These are phyloP conservation scores for Threskiornis aethiopicus DNA, from an alignment of 2,797 vertebrate species.

Conservation along the genomic window DNA sequence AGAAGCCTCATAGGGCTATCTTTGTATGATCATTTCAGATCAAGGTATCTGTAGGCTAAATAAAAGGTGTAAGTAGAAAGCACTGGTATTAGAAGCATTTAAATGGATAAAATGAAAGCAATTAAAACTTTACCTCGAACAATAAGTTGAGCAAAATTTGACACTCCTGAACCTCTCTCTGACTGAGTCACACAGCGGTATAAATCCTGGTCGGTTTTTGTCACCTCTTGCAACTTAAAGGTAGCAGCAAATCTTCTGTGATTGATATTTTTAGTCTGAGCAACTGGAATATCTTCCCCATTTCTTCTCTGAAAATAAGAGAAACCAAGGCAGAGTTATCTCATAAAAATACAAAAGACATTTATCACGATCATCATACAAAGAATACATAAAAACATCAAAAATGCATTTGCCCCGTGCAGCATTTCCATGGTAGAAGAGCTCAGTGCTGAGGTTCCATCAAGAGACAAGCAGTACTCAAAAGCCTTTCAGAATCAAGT, in stretches of 20 bases:
- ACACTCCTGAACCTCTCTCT: constrained; percentile 93
- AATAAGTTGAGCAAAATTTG: constrained; percentile 95
- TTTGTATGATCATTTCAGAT: not conserved
- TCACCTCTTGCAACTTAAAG: constrained; percentile 93
- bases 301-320: constrained; percentile 86
- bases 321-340: not conserved
- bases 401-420: fast-evolving
- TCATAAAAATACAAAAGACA: not conserved
- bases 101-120: not conserved
- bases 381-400: not conserved
- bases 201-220: constrained; percentile 91
- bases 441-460: not conserved
- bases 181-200: constrained; percentile 98
- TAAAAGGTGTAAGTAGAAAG: not conserved
- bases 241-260: constrained; percentile 95
- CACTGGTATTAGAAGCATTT: not conserved
- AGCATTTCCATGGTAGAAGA: not conserved
- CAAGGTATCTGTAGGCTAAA: not conserved
- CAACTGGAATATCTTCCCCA: constrained; percentile 95
- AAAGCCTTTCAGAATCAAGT: not conserved
- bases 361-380: not conserved
- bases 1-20: not conserved
- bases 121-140: constrained; percentile 87
- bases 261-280: constrained; percentile 96
- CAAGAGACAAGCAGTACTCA: not conserved